Conservation (phyloP, 2,797 vertebrate species). For the Hipposideros larvatus region DNA sequence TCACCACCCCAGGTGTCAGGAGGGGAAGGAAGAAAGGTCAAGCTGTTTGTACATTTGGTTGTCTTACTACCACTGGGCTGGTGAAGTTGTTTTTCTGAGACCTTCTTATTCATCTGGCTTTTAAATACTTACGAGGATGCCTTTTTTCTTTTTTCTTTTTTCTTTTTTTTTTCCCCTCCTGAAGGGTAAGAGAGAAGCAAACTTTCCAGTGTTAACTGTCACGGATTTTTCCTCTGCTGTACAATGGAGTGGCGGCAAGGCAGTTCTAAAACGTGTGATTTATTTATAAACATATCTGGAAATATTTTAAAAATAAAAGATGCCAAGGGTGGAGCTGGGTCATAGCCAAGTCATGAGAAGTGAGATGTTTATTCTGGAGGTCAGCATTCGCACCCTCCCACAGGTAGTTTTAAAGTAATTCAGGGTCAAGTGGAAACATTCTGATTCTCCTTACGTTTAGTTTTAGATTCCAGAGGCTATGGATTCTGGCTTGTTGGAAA, state of each 20-base stretch:
- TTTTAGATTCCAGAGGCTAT: background rate
- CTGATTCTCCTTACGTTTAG: background rate
- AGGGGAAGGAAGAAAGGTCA: background rate
- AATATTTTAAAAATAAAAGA: constrained; percentile 66
- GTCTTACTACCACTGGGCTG: background rate
- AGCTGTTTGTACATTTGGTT: background rate
- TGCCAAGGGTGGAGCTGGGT: constrained; percentile 43
- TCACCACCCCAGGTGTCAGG: background rate
- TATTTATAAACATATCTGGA: constrained; percentile 71
- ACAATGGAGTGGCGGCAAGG: background rate
- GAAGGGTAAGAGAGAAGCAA: constrained; percentile 42
- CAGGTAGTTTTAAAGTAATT: constrained; percentile 36
- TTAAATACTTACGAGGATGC: background rate
- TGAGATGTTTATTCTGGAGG: background rate
- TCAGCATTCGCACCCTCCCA: background rate
- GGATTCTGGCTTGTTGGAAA: background rate
- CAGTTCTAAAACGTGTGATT: constrained; percentile 19
- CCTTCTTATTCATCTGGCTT: constrained; percentile 23
- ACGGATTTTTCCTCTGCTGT: background rate
- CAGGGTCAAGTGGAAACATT: constrained; percentile 52
- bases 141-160: background rate
- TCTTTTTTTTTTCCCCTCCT: background rate
- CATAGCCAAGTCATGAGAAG: background rate
- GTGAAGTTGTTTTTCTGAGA: constrained; percentile 51
- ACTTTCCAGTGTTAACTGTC: constrained; percentile 49